Evolutionary conservation across 2,888 invertebrate genomes (phyloP).

Genomic region (Brenthis ino): DNA sequence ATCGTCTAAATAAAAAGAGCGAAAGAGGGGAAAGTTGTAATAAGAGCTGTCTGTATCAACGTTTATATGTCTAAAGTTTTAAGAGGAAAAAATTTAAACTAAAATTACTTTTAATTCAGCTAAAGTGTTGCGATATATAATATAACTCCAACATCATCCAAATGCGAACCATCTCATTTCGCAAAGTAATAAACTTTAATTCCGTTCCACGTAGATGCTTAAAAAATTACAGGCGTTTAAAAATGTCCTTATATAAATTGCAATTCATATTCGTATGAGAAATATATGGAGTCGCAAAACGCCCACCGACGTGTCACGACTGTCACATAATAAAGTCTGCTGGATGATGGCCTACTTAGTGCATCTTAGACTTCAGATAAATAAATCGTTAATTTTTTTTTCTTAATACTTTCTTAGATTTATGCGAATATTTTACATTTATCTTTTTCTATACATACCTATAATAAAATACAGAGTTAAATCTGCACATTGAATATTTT

Average conservation of each 20-base stretch:
- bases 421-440: too few relatives aligned
- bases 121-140: conserved; percentile 6
- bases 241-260: conserved; percentile 11
- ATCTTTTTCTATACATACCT: too few relatives aligned
- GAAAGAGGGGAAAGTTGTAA: too few relatives aligned
- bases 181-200: conserved; percentile 8
- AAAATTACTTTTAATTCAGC: too few relatives aligned
- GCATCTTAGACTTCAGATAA: conserved; percentile 19
- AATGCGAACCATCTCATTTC: conserved; percentile 11
- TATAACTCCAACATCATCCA: neutral
- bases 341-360: conserved; percentile 12
- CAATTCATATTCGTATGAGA: neutral
- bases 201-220: conserved; percentile 6
- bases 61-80: too few relatives aligned
- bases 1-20: too few relatives aligned
- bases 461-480: too few relatives aligned
- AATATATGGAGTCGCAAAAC: conserved; percentile 24
- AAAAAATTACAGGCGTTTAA: conserved; percentile 8
- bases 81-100: too few relatives aligned
- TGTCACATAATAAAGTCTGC: conserved; percentile 31
- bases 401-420: neutral
- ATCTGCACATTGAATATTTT: too few relatives aligned
- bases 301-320: conserved; percentile 25
- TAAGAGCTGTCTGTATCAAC: too few relatives aligned
- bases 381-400: neutral